Conservation (phyloP, 2,888 invertebrate genomes). For the Caenorhabditis uteleia region DNA sequence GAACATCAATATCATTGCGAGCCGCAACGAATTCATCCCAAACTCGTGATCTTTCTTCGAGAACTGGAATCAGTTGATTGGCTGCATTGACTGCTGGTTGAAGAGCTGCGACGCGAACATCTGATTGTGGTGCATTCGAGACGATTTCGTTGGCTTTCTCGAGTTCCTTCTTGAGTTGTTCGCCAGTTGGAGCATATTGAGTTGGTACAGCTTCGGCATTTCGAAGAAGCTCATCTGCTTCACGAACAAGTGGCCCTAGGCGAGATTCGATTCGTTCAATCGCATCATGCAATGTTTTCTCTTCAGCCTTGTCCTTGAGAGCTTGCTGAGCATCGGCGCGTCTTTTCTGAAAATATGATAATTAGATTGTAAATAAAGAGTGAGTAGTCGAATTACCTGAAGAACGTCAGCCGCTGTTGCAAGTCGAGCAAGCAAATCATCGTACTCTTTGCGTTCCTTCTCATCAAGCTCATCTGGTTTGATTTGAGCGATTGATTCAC, state of each 20-base stretch:
- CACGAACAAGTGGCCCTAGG: slow-evolving; percentile 27
- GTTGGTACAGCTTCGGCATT: slow-evolving; percentile 40
- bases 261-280: slow-evolving; percentile 18
- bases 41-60: slow-evolving; percentile 26
- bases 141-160: slow-evolving; percentile 18
- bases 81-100: slow-evolving; percentile 17
- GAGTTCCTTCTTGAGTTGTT: slow-evolving; percentile 23
- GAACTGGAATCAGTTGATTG: slow-evolving; percentile 21
- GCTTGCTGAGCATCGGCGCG: slow-evolving; percentile 31
- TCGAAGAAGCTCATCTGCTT: slow-evolving; percentile 26
- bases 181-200: slow-evolving; percentile 27
- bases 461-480: slow-evolving; percentile 40
- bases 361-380: slow-evolving; percentile 4
- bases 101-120: slow-evolving; percentile 10
- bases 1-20: slow-evolving; percentile 37
- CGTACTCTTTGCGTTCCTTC: slow-evolving; percentile 39
- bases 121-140: slow-evolving; percentile 4
- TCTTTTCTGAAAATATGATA: slow-evolving; percentile 29
- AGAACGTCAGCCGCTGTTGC: slow-evolving; percentile 40
- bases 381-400: slow-evolving; percentile 29
- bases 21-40: slow-evolving; percentile 48
- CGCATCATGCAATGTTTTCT: slow-evolving; percentile 22
- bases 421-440: slow-evolving; percentile 43
- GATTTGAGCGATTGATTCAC: slow-evolving; percentile 25
- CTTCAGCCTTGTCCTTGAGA: slow-evolving; percentile 19